These are phyloP conservation scores for Arge pagana DNA, from an alignment of 2,888 invertebrate genomes.

Conservation along the genomic window DNA sequence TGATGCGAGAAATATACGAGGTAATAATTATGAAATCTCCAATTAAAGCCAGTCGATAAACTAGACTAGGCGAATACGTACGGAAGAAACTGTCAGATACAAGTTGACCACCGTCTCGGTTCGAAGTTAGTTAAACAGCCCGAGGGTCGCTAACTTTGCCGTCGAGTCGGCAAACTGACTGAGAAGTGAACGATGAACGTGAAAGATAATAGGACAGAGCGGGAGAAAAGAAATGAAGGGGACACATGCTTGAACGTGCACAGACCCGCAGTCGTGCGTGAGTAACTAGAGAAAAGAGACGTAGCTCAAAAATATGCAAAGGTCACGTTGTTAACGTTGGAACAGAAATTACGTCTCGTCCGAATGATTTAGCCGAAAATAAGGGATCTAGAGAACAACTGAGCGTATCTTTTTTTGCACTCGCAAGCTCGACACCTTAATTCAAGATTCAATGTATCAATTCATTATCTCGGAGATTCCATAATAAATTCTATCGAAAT, in stretches of 20 bases:
- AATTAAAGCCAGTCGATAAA: too few relatives aligned
- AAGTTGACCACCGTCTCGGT: slow-evolving; percentile 15
- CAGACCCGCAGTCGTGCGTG: too few relatives aligned
- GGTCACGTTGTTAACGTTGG: slow-evolving; percentile 31
- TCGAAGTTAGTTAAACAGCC: slow-evolving; percentile 18
- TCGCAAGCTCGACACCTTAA: background rate
- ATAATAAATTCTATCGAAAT: too few relatives aligned
- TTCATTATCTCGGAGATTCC: too few relatives aligned
- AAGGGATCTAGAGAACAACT: slow-evolving; percentile 34
- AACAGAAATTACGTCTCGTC: slow-evolving; percentile 38
- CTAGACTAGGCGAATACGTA: too few relatives aligned
- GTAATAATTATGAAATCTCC: too few relatives aligned
- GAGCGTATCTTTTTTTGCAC: slow-evolving; percentile 36
- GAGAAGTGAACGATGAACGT: slow-evolving; percentile 4
- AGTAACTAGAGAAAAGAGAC: slow-evolving; percentile 17
- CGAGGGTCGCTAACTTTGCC: slow-evolving; percentile 13
- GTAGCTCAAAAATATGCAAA: background rate
- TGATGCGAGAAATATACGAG: too few relatives aligned
- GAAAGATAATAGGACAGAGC: slow-evolving; percentile 11
- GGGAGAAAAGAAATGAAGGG: background rate
- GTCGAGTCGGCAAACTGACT: slow-evolving; percentile 1
- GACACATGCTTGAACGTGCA: too few relatives aligned
- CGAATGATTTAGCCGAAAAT: slow-evolving; percentile 30
- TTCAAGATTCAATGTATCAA: too few relatives aligned
- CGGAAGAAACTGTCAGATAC: slow-evolving; percentile 12